A percentile compares a stretch with the other conserved stretches of the same genome.
Evolutionary conservation across 2,888 invertebrate species (phyloP).

Genomic region (Chloromyia formosa): DNA sequence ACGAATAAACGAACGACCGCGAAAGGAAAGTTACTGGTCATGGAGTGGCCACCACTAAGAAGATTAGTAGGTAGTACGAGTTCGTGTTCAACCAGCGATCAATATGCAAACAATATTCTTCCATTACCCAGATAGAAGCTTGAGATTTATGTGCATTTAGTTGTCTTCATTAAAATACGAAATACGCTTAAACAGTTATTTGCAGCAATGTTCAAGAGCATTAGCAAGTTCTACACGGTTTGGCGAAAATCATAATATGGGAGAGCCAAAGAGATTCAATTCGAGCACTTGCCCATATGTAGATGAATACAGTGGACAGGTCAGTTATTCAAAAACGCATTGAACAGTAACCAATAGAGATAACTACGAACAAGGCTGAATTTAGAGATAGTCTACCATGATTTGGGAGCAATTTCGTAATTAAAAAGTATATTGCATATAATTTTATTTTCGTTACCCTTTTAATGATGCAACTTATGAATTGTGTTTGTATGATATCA

Average conservation of each 20-base stretch:
- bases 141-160: constrained; percentile 42
- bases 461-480: too few relatives aligned
- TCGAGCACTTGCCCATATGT: not conserved
- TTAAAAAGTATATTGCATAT: too few relatives aligned
- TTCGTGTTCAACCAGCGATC: constrained; percentile 17
- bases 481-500: too few relatives aligned
- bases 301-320: not conserved
- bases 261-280: not conserved
- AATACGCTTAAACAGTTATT: constrained; percentile 36
- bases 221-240: not conserved
- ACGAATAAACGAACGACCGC: constrained; percentile 9
- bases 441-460: too few relatives aligned
- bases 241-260: constrained; percentile 7
- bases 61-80: constrained; percentile 23
- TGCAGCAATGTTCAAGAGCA: not conserved
- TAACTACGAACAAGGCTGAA: too few relatives aligned
- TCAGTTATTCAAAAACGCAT: not conserved
- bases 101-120: constrained; percentile 40
- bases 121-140: constrained; percentile 29
- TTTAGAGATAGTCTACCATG: too few relatives aligned
- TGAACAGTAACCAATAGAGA: too few relatives aligned
- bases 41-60: not conserved
- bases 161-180: constrained; percentile 38
- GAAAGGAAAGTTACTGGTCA: constrained; percentile 25
- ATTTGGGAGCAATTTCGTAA: too few relatives aligned